phyloP scores from a whole-genome alignment of 2,888 invertebrate genomes.

The Marasmarcha lunaedactyla region DNA sequence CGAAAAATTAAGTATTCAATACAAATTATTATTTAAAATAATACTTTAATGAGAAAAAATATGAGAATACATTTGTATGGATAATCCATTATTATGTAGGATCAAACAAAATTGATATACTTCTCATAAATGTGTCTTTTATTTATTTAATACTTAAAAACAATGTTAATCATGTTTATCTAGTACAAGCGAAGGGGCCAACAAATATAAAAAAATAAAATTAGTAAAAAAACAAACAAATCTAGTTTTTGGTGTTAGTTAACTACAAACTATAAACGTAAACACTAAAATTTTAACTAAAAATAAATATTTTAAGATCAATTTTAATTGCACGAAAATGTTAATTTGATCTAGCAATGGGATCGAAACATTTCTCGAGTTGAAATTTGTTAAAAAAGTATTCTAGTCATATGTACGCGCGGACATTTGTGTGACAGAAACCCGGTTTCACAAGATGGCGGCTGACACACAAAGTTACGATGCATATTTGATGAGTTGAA shows the following conservation, averaged over 20 bases:
- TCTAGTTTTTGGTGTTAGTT: conserved; percentile 66
- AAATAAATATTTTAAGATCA: conserved; percentile 48
- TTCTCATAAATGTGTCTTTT: too few relatives aligned
- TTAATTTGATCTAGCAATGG: conserved; percentile 10
- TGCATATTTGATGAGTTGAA: too few relatives aligned
- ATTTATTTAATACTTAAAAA: too few relatives aligned
- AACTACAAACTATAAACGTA: conserved; percentile 32
- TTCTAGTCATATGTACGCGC: too few relatives aligned
- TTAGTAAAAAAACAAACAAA: conserved; percentile 36
- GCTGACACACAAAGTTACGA: too few relatives aligned
- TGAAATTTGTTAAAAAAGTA: too few relatives aligned
- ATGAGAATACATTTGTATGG: neutral
- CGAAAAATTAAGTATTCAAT: conserved; percentile 32
- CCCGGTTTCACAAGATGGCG: too few relatives aligned
- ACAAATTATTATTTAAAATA: conserved; percentile 3
- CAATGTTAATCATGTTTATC: neutral
- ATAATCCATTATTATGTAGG: too few relatives aligned
- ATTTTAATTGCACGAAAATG: conserved; percentile 43
- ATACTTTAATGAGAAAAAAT: conserved; percentile 1
- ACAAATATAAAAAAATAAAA: conserved; percentile 15
- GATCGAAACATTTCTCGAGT: too few relatives aligned
- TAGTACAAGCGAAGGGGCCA: conserved; percentile 5
- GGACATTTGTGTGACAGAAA: conserved; percentile 2
- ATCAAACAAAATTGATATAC: too few relatives aligned
- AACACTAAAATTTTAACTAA: conserved; percentile 19